Evolutionary conservation across 2,888 invertebrate genomes (phyloP).

Genomic region (Leptopilina syphax): DNA sequence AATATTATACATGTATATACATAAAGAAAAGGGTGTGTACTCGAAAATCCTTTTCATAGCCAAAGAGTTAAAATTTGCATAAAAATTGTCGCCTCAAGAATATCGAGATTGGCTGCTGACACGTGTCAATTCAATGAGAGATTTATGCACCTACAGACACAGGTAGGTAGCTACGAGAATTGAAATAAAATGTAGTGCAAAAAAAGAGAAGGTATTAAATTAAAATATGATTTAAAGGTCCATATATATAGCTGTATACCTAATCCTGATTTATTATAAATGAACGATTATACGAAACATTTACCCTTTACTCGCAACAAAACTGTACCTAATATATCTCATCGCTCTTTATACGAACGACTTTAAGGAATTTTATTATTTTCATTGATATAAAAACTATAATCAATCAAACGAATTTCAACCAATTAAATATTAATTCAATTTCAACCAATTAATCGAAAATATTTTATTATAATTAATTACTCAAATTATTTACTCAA

Average conservation of each 20-base stretch:
- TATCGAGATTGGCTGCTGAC: slow-evolving; percentile 27
- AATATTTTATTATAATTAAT: no score
- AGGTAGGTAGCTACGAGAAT: not conserved
- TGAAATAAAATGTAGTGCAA: slow-evolving; percentile 13
- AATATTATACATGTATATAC: no score
- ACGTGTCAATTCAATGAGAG: slow-evolving; percentile 35
- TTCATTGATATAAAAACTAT: no score
- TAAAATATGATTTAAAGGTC: slow-evolving; percentile 5
- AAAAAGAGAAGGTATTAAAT: slow-evolving; percentile 7
- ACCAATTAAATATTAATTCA: no score
- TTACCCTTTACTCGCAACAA: not conserved
- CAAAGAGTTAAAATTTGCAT: slow-evolving; percentile 12
- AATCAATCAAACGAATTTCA: no score
- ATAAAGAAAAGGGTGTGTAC: slow-evolving; percentile 7
- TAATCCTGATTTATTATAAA: slow-evolving; percentile 23
- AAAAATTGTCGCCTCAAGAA: slow-evolving; percentile 18
- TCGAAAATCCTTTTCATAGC: slow-evolving; percentile 18
- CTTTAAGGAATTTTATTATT: no score
- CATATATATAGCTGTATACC: not conserved
- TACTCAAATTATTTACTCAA: no score
- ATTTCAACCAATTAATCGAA: no score
- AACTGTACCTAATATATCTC: no score
- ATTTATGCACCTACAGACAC: slow-evolving; percentile 24
- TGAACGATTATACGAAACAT: not conserved
- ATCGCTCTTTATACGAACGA: no score